Base-by-base conservation (phyloP, 2,797 vertebrate species). In the Tenualosa ilisha region DNA sequence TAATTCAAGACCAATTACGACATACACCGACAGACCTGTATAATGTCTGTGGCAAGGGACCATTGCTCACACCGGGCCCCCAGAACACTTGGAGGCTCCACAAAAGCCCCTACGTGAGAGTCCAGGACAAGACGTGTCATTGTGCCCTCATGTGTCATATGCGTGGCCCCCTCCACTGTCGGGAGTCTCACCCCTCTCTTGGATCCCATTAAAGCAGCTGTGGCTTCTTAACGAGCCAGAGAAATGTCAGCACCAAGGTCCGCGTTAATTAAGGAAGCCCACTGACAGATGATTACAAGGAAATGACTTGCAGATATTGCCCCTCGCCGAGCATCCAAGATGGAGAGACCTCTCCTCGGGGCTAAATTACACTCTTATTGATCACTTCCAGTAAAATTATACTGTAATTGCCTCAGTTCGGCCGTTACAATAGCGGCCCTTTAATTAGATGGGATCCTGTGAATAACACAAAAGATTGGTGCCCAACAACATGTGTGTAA, bases 161-260 rank as follows among this genome's bases (percentile, higher is more conserved):
- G 20, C 88, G 86, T 86, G 89, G 61, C 86, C 82, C 85, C 85
- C 86, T 72, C 61, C 49, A 82, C 89, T 79, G 83, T 79, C 87
- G 88, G 88, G 85, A 87, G 72, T 43, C 65, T 37, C 72, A 46
- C 37, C 37, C 72, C 40, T 86, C 89, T 91, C 89, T 91, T 88
- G 84, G 54, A 92, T 89, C 91, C 83, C 85, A 81, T 89, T 86
- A 91, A 89, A 84, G 82, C 86, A 26, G 85, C 81, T 84, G 86
- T 87, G 87, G 86, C 88, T 91, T 87, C 89, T 91, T 93, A 93
- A 93, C 91, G 90, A 92, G 91, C 90, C 87, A 87, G 86, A 87
- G 88, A 94, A 93, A 94, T 93, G 93, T 93, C 92, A 94, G 68
- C 37, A 24, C 89, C 89, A 88, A 90, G 93, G 89, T 93, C 90